Evolutionary conservation across 2,113 vertebrate species (phyloP).

Genomic region (Mobula hypostoma): DNA sequence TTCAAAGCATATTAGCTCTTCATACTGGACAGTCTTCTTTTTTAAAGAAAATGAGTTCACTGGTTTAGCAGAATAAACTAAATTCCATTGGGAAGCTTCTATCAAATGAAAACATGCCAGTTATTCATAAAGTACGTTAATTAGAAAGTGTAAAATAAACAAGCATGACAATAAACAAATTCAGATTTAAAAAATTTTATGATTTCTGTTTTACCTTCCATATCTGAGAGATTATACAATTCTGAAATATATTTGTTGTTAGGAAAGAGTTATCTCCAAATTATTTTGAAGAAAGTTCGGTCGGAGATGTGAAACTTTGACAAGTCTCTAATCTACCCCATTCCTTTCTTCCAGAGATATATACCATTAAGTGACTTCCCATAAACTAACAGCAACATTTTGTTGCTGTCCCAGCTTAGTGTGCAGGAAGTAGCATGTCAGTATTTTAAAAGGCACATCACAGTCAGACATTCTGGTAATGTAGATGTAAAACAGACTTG

Average conservation of each 20-base stretch:
- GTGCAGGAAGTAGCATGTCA: neutral
- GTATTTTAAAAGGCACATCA: slow-evolving; percentile 12
- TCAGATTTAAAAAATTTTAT: neutral
- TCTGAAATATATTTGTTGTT: neutral
- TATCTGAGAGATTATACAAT: neutral
- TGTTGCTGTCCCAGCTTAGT: neutral
- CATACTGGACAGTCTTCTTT: neutral
- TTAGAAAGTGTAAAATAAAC: neutral
- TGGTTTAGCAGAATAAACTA: neutral
- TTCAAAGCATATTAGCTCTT: neutral
- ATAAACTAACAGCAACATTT: neutral
- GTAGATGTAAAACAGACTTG: neutral
- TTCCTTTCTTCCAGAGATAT: neutral
- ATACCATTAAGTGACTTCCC: neutral
- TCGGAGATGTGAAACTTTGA: neutral
- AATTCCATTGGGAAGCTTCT: neutral
- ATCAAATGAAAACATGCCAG: neutral
- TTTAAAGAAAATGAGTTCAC: neutral
- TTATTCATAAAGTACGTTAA: neutral
- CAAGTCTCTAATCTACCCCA: neutral
- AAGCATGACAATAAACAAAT: neutral
- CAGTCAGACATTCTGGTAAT: neutral
- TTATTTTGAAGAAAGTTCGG: neutral
- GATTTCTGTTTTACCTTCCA: neutral
- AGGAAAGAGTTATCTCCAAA: neutral